Conservation (phyloP, 2,888 invertebrate genomes). For the Amblyjoppa proteus region DNA sequence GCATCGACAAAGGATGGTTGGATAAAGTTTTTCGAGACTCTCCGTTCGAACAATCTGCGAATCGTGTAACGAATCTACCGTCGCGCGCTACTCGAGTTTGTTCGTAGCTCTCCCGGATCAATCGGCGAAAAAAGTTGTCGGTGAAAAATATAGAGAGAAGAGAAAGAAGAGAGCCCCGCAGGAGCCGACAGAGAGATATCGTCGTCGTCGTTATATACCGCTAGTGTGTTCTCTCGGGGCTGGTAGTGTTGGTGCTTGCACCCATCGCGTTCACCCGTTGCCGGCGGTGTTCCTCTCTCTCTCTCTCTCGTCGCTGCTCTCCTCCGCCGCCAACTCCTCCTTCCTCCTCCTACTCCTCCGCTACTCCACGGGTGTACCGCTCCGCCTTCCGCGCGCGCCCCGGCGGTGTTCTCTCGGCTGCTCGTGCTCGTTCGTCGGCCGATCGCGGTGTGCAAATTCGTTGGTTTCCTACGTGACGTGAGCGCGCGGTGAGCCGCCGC, state of each 20-base stretch:
- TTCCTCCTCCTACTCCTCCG: slow-evolving; percentile 49
- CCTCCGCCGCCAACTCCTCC: slow-evolving; percentile 31
- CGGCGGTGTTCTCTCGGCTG: slow-evolving; percentile 41
- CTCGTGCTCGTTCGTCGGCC: slow-evolving; percentile 61
- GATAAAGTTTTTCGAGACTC: background rate
- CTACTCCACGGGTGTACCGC: slow-evolving; percentile 63
- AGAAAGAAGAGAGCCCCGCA: slow-evolving; percentile 23
- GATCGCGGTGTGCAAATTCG: slow-evolving; percentile 60
- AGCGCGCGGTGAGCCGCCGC: slow-evolving; percentile 37
- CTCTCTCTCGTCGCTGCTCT: slow-evolving; percentile 64
- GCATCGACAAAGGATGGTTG: background rate
- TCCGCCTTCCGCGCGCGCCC: slow-evolving; percentile 46
- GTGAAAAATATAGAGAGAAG: slow-evolving; percentile 39
- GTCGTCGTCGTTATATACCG: background rate
- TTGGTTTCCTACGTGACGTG: slow-evolving; percentile 44
- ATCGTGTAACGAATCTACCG: background rate
- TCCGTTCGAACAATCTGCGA: background rate
- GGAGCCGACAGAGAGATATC: slow-evolving; percentile 37
- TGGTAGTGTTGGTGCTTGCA: slow-evolving; percentile 66
- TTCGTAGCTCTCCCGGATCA: background rate
- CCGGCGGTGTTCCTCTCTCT: slow-evolving; percentile 65
- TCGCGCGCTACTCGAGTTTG: background rate
- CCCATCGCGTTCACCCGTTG: slow-evolving; percentile 70
- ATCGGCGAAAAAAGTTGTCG: slow-evolving; percentile 35
- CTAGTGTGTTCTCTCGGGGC: slow-evolving; percentile 48